A percentile compares a stretch with the other conserved stretches of the same genome.
These are phyloP conservation scores for Epistrophe eligans DNA, from an alignment of 2,888 invertebrate species.

Conservation along the genomic window DNA sequence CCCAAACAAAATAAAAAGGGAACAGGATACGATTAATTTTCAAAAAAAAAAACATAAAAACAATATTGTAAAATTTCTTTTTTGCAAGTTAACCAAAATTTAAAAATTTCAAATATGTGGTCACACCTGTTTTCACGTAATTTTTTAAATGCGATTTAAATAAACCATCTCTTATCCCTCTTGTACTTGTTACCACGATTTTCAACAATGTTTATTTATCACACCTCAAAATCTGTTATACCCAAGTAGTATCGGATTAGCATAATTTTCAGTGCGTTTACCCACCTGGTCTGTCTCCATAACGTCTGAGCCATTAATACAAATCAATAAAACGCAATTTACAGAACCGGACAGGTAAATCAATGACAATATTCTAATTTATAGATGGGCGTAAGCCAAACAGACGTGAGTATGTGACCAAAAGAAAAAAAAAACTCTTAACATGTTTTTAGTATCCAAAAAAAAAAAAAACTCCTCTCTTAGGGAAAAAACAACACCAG, in stretches of 20 bases:
- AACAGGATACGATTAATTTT: too few relatives aligned
- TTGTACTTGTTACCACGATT: not conserved
- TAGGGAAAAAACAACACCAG: not conserved
- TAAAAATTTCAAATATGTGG: not conserved
- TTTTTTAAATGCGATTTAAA: not conserved
- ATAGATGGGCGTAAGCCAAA: conserved; percentile 56
- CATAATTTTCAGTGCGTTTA: conserved; percentile 42
- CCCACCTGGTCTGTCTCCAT: conserved; percentile 70
- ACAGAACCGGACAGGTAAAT: conserved; percentile 56
- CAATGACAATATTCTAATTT: conserved; percentile 65
- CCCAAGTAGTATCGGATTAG: conserved; percentile 1
- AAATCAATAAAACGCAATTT: conserved; percentile 57
- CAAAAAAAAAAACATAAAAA: too few relatives aligned
- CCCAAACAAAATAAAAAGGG: too few relatives aligned
- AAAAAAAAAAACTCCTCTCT: not conserved
- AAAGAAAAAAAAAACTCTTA: not conserved
- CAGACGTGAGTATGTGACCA: conserved; percentile 10
- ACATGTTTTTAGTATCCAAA: not conserved
- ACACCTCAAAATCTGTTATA: conserved; percentile 60
- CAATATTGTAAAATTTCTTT: too few relatives aligned
- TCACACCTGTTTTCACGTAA: not conserved
- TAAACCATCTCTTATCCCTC: not conserved
- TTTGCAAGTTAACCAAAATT: too few relatives aligned
- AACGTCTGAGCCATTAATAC: conserved; percentile 60
- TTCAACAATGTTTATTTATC: conserved; percentile 34